Evolutionary conservation across 2,888 invertebrate species (phyloP).

Genomic region (Catocala fraxini): DNA sequence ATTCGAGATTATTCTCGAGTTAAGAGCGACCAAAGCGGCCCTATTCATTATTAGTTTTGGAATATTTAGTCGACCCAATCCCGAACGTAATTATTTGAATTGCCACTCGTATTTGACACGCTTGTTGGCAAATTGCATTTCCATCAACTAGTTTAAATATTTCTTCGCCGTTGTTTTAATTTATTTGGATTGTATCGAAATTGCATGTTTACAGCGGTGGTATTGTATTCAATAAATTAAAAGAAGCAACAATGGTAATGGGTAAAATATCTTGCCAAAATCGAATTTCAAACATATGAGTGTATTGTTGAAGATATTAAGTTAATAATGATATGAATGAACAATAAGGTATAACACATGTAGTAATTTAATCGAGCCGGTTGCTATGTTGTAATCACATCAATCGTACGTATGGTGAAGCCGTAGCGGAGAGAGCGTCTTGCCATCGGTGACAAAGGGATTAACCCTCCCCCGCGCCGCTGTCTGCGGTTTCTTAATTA

Average conservation of each 20-base stretch:
- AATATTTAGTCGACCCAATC: constrained; percentile 77
- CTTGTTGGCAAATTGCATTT: constrained; percentile 62
- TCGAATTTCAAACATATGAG: too few relatives aligned
- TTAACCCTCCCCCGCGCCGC: constrained; percentile 68
- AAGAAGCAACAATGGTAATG: too few relatives aligned
- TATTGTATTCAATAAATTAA: not conserved
- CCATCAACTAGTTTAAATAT: constrained; percentile 24
- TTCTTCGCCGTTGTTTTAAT: constrained; percentile 12
- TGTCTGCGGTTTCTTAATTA: constrained; percentile 86
- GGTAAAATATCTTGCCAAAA: too few relatives aligned
- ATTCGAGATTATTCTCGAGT: constrained; percentile 84
- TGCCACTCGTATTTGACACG: constrained; percentile 64
- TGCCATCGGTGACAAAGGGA: constrained; percentile 82
- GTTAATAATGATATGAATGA: constrained; percentile 12
- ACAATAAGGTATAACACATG: constrained; percentile 29
- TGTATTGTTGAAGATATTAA: constrained; percentile 2
- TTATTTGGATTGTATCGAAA: constrained; percentile 7
- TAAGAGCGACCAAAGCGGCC: constrained; percentile 70
- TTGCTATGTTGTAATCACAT: constrained; percentile 58
- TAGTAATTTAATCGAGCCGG: constrained; percentile 38
- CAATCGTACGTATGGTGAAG: constrained; percentile 61
- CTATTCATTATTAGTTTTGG: constrained; percentile 82
- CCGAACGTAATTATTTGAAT: constrained; percentile 70
- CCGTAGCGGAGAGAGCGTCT: constrained; percentile 61
- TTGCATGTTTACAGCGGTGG: not conserved